Evolutionary conservation across 92 coral and sea anemone genomes (phyloP).

Genomic region (Parazoanthus swiftii): DNA sequence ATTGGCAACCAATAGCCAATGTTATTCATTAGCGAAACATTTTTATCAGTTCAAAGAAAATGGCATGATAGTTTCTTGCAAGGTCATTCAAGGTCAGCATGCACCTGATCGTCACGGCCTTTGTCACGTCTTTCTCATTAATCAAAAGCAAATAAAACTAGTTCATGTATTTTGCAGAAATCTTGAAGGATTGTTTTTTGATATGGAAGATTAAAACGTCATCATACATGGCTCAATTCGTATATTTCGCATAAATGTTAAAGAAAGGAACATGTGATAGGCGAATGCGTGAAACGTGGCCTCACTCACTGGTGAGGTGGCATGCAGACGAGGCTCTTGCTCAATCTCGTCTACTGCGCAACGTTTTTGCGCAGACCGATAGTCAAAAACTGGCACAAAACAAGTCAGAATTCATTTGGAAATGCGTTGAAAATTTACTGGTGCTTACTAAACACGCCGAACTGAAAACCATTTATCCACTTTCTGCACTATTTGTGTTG

Average conservation of each 20-base stretch:
- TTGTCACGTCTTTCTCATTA: background rate
- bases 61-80: background rate
- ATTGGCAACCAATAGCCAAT: background rate
- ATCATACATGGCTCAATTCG: background rate
- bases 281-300: slow-evolving; percentile 38
- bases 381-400: background rate
- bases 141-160: too few relatives aligned
- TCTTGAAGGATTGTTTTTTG: too few relatives aligned
- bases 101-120: background rate
- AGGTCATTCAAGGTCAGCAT: slow-evolving; percentile 3
- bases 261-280: slow-evolving; percentile 10
- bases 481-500: background rate
- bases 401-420: background rate
- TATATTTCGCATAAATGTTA: too few relatives aligned
- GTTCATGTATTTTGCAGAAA: background rate
- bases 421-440: background rate
- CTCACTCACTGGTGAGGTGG: background rate
- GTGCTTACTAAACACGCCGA: background rate
- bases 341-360: slow-evolving; percentile 29
- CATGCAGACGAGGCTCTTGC: slow-evolving; percentile 38
- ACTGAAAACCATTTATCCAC: background rate
- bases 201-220: background rate
- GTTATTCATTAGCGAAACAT: too few relatives aligned
- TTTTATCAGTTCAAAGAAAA: background rate
- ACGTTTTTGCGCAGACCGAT: slow-evolving; percentile 21